These are phyloP conservation scores for Cancer borealis DNA, from an alignment of 2,888 invertebrate species.

Conservation along the genomic window DNA sequence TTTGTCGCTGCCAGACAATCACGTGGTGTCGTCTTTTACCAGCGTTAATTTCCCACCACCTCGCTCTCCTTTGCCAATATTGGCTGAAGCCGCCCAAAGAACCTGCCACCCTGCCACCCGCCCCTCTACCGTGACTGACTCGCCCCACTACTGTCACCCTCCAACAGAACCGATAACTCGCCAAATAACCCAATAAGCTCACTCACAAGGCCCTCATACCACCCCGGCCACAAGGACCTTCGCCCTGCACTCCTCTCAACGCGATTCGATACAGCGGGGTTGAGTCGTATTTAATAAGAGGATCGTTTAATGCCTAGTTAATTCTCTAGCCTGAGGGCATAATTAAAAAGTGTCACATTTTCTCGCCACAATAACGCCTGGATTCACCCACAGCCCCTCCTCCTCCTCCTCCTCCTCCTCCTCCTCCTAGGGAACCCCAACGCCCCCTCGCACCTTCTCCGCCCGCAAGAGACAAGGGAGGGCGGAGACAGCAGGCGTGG, in stretches of 20 bases:
- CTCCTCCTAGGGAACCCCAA: background rate
- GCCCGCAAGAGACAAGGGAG: slow-evolving; percentile 57
- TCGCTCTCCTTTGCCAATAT: slow-evolving; percentile 69
- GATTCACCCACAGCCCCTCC: slow-evolving; percentile 46
- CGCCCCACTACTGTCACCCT: slow-evolving; percentile 38
- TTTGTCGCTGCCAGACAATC: slow-evolving; percentile 53
- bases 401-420: background rate
- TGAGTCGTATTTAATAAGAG: slow-evolving; percentile 65
- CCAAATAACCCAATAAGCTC: slow-evolving; percentile 52
- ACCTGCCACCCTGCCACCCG: slow-evolving; percentile 23
- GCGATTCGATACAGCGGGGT: slow-evolving; percentile 57
- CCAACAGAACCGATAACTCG: background rate
- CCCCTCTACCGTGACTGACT: slow-evolving; percentile 48
- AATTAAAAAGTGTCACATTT: slow-evolving; percentile 75
- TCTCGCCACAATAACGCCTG: slow-evolving; percentile 65
- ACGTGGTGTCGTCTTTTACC: slow-evolving; percentile 48
- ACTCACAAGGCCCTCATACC: background rate
- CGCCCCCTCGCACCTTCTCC: slow-evolving; percentile 39
- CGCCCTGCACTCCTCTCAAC: background rate
- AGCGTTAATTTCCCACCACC: slow-evolving; percentile 69
- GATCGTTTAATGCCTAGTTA: slow-evolving; percentile 69
- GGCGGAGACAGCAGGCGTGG: slow-evolving; percentile 50
- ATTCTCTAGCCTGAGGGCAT: slow-evolving; percentile 70
- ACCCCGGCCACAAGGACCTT: background rate
- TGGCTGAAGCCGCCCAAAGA: slow-evolving; percentile 61